A percentile compares a stretch with the other conserved stretches of the same genome.
Evolutionary conservation across 2,797 vertebrate genomes (phyloP).

Genomic region (Malacoctenus gilli): DNA sequence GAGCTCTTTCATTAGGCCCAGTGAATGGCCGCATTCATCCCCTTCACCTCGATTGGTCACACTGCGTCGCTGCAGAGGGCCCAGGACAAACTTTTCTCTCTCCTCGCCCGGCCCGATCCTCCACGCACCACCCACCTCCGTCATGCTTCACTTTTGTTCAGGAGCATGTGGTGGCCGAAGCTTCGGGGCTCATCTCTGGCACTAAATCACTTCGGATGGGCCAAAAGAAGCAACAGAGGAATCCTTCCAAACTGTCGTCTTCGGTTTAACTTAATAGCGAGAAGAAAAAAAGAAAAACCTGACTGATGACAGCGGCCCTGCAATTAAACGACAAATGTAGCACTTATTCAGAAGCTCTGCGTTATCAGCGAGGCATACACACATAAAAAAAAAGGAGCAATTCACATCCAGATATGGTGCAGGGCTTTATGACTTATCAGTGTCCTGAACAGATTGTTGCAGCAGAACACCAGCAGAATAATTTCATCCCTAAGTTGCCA

Average conservation of each 20-base stretch:
- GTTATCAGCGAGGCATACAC: background rate
- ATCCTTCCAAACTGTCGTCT: no score
- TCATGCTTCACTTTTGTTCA: slow-evolving; percentile 74
- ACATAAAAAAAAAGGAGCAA: background rate
- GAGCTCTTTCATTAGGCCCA: slow-evolving; percentile 80
- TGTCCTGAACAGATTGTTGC: slow-evolving; percentile 24
- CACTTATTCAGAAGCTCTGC: no score
- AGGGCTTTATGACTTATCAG: slow-evolving; percentile 9
- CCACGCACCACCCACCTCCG: slow-evolving; percentile 76
- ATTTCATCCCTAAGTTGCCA: slow-evolving; percentile 44
- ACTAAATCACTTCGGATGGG: slow-evolving; percentile 24
- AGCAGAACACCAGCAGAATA: slow-evolving; percentile 25
- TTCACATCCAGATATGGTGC: slow-evolving; percentile 11
- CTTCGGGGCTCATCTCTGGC: slow-evolving; percentile 46
- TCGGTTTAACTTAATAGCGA: no score
- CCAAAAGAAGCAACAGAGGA: slow-evolving; percentile 19
- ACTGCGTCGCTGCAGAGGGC: slow-evolving; percentile 73
- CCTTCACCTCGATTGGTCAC: slow-evolving; percentile 81
- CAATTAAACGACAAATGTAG: no score
- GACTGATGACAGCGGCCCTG: no score
- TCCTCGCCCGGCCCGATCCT: slow-evolving; percentile 65
- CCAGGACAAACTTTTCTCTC: slow-evolving; percentile 80
- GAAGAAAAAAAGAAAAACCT: no score
- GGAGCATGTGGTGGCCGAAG: slow-evolving; percentile 56
- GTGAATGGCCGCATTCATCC: slow-evolving; percentile 84